phyloP scores from a whole-genome alignment of 2,888 invertebrate species.

The Ormyrus labotus region DNA sequence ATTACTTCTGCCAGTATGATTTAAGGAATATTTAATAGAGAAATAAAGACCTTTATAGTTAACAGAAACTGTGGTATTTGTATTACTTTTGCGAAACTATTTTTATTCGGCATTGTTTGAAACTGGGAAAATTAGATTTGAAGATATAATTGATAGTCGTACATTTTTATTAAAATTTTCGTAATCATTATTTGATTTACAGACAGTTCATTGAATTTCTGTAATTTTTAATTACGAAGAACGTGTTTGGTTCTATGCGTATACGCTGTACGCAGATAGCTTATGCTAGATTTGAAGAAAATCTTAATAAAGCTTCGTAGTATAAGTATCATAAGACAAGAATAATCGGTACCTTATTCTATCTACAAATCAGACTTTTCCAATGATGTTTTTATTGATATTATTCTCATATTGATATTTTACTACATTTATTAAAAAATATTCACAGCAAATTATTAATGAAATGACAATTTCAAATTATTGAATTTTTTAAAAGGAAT shows the following conservation, averaged over 20 bases:
- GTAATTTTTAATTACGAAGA: slow-evolving; percentile 42
- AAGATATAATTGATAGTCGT: slow-evolving; percentile 59
- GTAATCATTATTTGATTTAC: slow-evolving; percentile 54
- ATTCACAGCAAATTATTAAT: slow-evolving; percentile 22
- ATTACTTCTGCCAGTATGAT: too few relatives aligned
- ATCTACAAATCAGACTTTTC: slow-evolving; percentile 52
- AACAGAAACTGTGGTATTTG: too few relatives aligned
- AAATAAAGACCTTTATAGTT: too few relatives aligned
- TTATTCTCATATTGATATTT: background rate
- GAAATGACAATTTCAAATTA: slow-evolving; percentile 27
- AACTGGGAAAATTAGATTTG: slow-evolving; percentile 42
- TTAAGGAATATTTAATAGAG: too few relatives aligned
- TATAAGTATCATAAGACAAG: slow-evolving; percentile 44
- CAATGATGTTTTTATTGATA: slow-evolving; percentile 24
- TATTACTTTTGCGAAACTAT: too few relatives aligned
- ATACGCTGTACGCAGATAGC: slow-evolving; percentile 37
- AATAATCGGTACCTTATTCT: slow-evolving; percentile 51
- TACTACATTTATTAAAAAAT: slow-evolving; percentile 26
- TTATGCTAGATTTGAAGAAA: slow-evolving; percentile 41
- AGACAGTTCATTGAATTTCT: slow-evolving; percentile 48
- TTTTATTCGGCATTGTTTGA: too few relatives aligned
- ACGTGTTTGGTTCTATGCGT: slow-evolving; percentile 45
- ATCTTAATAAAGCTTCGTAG: slow-evolving; percentile 34
- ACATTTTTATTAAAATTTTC: slow-evolving; percentile 61
- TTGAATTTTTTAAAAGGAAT: slow-evolving; percentile 10